Base-by-base conservation (phyloP, 2,888 invertebrate species). In the Sericinus montela region DNA sequence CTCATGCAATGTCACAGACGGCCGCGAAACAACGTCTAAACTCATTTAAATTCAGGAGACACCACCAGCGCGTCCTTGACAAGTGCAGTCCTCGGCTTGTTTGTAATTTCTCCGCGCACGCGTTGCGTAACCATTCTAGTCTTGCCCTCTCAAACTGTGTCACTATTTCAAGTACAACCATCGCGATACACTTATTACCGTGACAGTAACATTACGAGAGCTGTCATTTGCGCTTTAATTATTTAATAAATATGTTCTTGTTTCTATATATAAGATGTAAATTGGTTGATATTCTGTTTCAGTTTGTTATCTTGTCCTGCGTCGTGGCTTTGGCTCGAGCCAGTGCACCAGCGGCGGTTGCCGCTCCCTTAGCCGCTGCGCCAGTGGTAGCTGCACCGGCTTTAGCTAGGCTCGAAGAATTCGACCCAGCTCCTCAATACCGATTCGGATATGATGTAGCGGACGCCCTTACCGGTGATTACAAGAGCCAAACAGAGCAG, bases 401-500 rank as follows among this genome's bases (percentile, higher is more conserved):
- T 0, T 64, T 69, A 3, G 71, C 72, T 0, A 54, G 62, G 16
- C 60, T 84, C 0, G 86, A 85, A 52, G 78, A 90, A 51, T 89
- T 89, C 61, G 91, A 91, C 63, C 82, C 90, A 0, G 72, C 84
- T 45, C 92, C 92, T 0, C 91, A 91, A 67, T 92, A 92, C 74
- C 69, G 68, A 39, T 85, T 76, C 55, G 83, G 78, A 29, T 86
- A 85, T 56, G 67, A 79, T 43, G 84, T 86, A 13, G 76, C 76
- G 0, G 85, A 86, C 53, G 62, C 79, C 1, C 68, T 80, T 30
- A 83, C 85, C 42, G 84, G 84, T 1, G 85, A 85, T 60, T 79
- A 75, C 67, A 85, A 85, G 63, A 81, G 75, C 55, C 84, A 80
- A 54, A 69, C 67, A 6, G 91, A 91, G 56, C 79, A 85, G 48